Evolutionary conservation across 2,888 invertebrate genomes (phyloP).

Genomic region (Ormyrus labotus): DNA sequence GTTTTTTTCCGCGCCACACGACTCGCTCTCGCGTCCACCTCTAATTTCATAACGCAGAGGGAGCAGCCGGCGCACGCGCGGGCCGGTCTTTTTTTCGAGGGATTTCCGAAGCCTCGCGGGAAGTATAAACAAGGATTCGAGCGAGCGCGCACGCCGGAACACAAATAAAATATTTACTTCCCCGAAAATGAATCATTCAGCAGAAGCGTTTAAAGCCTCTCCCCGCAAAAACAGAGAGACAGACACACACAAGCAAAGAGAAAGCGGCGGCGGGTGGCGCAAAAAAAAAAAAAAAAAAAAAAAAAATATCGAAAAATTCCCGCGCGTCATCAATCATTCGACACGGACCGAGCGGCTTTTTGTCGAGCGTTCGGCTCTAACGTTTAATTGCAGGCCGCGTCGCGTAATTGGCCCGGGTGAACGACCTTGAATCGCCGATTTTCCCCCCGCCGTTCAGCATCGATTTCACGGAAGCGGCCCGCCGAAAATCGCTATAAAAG

Average conservation of each 20-base stretch:
- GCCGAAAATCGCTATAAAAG: slow-evolving; percentile 5
- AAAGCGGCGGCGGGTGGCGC: not conserved
- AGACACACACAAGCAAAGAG: not conserved
- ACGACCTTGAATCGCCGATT: slow-evolving; percentile 50
- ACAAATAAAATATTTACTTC: slow-evolving; percentile 40
- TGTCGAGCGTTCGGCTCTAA: slow-evolving; percentile 25
- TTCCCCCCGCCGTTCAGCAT: slow-evolving; percentile 1
- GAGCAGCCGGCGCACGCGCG: not conserved
- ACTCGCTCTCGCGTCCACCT: no score
- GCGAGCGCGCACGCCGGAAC: not conserved
- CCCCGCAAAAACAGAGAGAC: not conserved
- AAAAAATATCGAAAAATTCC: slow-evolving; percentile 30
- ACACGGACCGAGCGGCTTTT: slow-evolving; percentile 40
- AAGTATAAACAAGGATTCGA: slow-evolving; percentile 15
- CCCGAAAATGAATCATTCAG: slow-evolving; percentile 41
- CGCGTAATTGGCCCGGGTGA: slow-evolving; percentile 48
- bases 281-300: not conserved
- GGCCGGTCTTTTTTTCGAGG: not conserved
- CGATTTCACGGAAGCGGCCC: slow-evolving; percentile 21
- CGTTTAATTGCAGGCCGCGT: slow-evolving; percentile 44
- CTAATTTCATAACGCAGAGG: not conserved
- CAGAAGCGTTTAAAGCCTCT: slow-evolving; percentile 42
- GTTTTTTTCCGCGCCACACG: not conserved
- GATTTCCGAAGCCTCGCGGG: not conserved
- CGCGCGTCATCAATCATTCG: slow-evolving; percentile 48